These are phyloP conservation scores for Paraescarpia echinospica DNA, from an alignment of 1,140 invertebrate species.

Conservation along the genomic window DNA sequence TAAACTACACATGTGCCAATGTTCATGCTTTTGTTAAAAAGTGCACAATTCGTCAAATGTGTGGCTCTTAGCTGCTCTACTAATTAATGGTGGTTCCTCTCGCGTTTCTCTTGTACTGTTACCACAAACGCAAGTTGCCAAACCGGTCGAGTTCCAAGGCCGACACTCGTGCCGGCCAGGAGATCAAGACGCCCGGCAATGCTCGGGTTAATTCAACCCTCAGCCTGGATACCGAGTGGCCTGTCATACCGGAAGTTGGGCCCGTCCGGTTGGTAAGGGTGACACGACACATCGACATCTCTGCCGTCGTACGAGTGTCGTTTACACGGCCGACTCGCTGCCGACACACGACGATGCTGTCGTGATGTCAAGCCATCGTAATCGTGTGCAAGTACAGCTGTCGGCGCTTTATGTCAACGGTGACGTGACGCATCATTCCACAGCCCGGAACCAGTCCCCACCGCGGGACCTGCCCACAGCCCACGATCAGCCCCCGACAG, in stretches of 20 bases:
- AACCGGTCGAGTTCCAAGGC: too few species aligned
- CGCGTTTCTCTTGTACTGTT: background rate
- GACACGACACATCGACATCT: background rate
- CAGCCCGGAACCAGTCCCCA: background rate
- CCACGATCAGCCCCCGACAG: too few species aligned
- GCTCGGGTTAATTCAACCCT: background rate
- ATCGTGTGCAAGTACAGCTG: background rate
- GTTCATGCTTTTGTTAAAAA: too few species aligned
- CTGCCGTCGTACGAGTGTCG: background rate
- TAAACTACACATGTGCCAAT: too few species aligned
- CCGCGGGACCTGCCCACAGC: background rate
- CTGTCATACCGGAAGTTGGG: background rate
- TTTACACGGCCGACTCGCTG: background rate
- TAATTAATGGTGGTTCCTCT: background rate
- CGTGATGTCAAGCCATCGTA: background rate
- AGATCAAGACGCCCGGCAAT: background rate
- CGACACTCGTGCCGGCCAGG: background rate
- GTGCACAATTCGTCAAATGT: background rate
- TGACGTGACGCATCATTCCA: background rate
- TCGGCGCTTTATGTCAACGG: background rate
- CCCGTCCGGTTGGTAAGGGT: background rate
- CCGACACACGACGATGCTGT: background rate
- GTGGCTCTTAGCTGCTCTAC: background rate
- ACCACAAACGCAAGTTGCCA: background rate
- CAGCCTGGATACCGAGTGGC: background rate